Evolutionary conservation across 2,797 vertebrate genomes (phyloP).

Genomic region (Clarias fuscus): DNA sequence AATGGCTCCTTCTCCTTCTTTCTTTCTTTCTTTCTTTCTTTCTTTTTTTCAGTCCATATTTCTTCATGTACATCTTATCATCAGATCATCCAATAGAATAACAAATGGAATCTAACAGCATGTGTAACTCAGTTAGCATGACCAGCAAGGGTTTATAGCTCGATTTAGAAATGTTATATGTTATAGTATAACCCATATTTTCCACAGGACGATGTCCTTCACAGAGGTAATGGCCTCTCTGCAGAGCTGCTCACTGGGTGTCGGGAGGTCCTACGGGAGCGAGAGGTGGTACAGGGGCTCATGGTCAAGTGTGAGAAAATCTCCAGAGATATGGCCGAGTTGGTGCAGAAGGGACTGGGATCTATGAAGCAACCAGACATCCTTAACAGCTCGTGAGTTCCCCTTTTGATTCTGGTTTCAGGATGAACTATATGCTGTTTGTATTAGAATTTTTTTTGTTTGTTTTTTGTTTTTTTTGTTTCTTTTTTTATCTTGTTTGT

Average conservation of each 20-base stretch:
- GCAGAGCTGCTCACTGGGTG: slow-evolving; percentile 81
- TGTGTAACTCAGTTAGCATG: not conserved
- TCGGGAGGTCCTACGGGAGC: slow-evolving; percentile 79
- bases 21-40: too few species aligned
- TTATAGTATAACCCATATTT: not conserved
- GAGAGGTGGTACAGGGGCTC: slow-evolving; percentile 81
- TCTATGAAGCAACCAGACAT: slow-evolving; percentile 77
- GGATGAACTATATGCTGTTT: not conserved
- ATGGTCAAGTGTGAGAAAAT: slow-evolving; percentile 86
- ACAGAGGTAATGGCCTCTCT: slow-evolving; percentile 75
- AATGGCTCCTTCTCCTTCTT: slow-evolving; percentile 51
- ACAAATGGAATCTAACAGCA: not conserved
- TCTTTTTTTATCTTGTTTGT: too few species aligned
- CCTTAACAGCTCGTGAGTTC: slow-evolving; percentile 76
- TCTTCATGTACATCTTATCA: not conserved
- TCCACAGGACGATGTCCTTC: slow-evolving; percentile 73
- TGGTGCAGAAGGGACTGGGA: slow-evolving; percentile 73
- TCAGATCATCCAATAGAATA: not conserved
- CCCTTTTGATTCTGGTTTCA: not conserved
- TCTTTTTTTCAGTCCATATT: not conserved
- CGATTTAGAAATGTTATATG: not conserved
- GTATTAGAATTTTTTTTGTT: too few species aligned
- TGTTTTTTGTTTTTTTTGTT: too few species aligned
- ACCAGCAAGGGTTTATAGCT: not conserved
- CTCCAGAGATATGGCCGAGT: slow-evolving; percentile 77